phyloP scores from a whole-genome alignment of 2,113 vertebrate species.

The Montifringilla adamsi region DNA sequence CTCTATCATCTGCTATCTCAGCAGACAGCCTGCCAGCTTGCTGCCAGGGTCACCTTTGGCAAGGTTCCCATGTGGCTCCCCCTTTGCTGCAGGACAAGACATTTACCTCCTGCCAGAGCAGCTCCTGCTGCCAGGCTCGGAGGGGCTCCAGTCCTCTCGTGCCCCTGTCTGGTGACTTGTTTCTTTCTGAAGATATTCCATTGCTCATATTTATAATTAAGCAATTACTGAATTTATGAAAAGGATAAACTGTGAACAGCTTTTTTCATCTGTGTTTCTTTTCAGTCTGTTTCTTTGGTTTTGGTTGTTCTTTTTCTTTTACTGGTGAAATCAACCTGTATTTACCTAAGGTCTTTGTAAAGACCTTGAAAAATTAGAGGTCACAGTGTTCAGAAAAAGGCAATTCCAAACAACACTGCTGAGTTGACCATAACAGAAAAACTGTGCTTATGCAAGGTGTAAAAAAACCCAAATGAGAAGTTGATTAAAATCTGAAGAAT shows the following conservation, averaged over 20 bases:
- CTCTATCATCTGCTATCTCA: not conserved
- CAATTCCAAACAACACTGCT: not conserved
- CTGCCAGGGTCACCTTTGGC: not conserved
- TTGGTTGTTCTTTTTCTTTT: not conserved
- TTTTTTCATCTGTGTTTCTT: not conserved
- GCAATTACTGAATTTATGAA: not conserved
- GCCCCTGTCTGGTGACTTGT: not conserved
- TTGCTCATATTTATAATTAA: not conserved
- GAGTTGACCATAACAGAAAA: not conserved
- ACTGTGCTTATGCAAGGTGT: not conserved
- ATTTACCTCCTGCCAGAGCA: not conserved
- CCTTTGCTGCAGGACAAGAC: not conserved
- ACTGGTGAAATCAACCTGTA: not conserved
- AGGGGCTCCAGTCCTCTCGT: not conserved
- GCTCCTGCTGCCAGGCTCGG: not conserved
- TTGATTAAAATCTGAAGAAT: slow-evolving; percentile 15
- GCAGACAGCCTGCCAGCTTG: not conserved
- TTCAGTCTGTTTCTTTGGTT: not conserved
- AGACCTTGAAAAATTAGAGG: not conserved
- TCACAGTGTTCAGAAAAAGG: not conserved
- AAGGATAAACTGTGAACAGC: not conserved
- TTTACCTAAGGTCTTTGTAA: not conserved
- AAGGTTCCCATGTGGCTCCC: not conserved
- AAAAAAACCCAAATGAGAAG: not conserved
- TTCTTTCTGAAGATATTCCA: not conserved